phyloP scores from a whole-genome alignment of 2,113 vertebrate species.

The Corythornis madagascariensis region DNA sequence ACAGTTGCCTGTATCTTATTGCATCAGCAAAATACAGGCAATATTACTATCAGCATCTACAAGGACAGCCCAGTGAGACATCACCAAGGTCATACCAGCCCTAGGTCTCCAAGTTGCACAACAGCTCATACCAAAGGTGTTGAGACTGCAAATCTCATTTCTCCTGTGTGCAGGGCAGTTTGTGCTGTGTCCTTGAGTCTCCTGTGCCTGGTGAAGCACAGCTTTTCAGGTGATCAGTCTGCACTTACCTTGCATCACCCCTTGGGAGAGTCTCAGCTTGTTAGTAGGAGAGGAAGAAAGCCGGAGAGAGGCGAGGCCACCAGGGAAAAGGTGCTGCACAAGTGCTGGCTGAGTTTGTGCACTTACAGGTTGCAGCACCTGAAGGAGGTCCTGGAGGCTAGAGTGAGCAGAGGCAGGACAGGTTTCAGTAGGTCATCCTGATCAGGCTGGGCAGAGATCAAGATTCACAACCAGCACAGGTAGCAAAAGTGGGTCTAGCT shows the following conservation, averaged over 20 bases:
- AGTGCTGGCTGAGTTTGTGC: neutral
- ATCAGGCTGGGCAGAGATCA: neutral
- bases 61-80: neutral
- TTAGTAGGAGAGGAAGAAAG: neutral
- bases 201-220: neutral
- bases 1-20: neutral
- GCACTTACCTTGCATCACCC: neutral
- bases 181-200: rapidly evolving
- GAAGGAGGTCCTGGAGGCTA: neutral
- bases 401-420: neutral
- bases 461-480: rapidly evolving
- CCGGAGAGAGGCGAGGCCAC: neutral
- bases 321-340: neutral
- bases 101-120: rapidly evolving
- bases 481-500: rapidly evolving
- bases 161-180: rapidly evolving
- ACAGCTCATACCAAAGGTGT: neutral
- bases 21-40: neutral
- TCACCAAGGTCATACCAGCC: rapidly evolving
- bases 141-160: neutral
- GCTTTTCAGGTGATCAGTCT: no score
- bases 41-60: neutral
- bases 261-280: neutral
- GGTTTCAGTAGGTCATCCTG: neutral
- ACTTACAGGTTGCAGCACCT: neutral